Conservation (phyloP, 2,797 vertebrate species). For the Catostomus latipinnis region DNA sequence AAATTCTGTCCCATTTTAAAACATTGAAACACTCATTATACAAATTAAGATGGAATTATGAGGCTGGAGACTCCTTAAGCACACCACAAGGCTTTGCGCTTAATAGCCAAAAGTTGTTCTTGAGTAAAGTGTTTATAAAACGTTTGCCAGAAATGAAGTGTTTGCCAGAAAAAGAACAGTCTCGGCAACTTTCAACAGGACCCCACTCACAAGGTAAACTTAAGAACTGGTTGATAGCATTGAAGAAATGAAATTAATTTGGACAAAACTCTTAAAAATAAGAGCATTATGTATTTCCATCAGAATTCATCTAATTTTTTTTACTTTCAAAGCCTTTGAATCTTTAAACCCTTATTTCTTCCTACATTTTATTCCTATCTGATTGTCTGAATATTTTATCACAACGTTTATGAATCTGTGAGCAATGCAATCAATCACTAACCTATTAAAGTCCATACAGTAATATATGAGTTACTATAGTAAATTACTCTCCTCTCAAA, state of each 20-base stretch:
- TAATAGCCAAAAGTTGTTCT: slow-evolving; percentile 14
- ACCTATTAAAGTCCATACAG: neutral
- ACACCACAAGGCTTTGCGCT: neutral
- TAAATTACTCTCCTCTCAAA: slow-evolving; percentile 17
- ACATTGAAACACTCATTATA: slow-evolving; percentile 3
- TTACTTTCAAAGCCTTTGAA: too few species aligned
- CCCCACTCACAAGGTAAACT: slow-evolving; percentile 8
- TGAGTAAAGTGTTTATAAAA: slow-evolving; percentile 24
- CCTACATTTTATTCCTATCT: neutral
- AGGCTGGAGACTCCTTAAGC: neutral
- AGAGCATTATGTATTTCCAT: too few species aligned
- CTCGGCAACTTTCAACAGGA: neutral
- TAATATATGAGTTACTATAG: slow-evolving; percentile 18
- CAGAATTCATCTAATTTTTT: too few species aligned
- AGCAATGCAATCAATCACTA: slow-evolving; percentile 33
- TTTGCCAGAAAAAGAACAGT: slow-evolving; percentile 1
- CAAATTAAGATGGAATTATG: slow-evolving; percentile 18
- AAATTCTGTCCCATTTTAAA: slow-evolving; percentile 1
- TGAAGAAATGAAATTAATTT: neutral
- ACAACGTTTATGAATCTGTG: slow-evolving; percentile 25
- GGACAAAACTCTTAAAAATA: too few species aligned
- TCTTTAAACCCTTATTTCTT: too few species aligned
- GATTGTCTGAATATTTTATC: slow-evolving; percentile 23
- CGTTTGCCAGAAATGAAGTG: neutral
- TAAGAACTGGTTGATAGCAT: neutral